Evolutionary conservation across 2,888 invertebrate genomes (phyloP).

Genomic region (Diloba caeruleocephala): DNA sequence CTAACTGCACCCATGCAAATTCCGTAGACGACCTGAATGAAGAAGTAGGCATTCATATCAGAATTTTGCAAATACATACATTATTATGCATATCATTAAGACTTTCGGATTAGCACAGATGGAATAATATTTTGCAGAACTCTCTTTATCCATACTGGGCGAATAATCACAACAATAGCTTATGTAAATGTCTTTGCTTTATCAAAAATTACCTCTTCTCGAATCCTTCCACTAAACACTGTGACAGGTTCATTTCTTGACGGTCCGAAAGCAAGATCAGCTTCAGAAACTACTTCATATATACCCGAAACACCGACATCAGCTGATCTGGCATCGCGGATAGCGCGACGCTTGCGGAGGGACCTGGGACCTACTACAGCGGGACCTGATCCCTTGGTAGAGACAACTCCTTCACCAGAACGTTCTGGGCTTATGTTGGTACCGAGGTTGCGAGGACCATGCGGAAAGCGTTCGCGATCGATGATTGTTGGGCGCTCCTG

Average conservation of each 20-base stretch:
- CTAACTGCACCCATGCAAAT: slow-evolving; percentile 97
- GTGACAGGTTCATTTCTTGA: slow-evolving; percentile 94
- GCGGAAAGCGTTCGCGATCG: slow-evolving; percentile 93
- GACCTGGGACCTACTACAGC: slow-evolving; percentile 87
- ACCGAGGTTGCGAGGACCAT: slow-evolving; percentile 92
- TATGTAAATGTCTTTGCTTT: neutral
- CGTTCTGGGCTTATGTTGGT: slow-evolving; percentile 77
- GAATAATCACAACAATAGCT: no score
- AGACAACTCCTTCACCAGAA: slow-evolving; percentile 80
- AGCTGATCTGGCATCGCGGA: slow-evolving; percentile 94
- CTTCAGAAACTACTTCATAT: slow-evolving; percentile 97
- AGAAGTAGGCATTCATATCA: neutral
- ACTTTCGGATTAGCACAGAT: no score
- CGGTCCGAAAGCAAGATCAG: slow-evolving; percentile 96
- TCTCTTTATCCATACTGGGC: no score
- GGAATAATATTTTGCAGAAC: no score
- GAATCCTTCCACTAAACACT: slow-evolving; percentile 95
- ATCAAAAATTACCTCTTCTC: slow-evolving; percentile 90
- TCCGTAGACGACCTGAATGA: slow-evolving; percentile 93
- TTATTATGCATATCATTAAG: no score
- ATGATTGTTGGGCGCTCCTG: slow-evolving; percentile 88
- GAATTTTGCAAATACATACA: no score
- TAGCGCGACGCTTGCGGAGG: slow-evolving; percentile 90
- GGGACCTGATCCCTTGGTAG: slow-evolving; percentile 85
- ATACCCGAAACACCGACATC: slow-evolving; percentile 97